These are phyloP conservation scores for Chrysina gloriosa DNA, from an alignment of 2,888 invertebrate species.

Conservation along the genomic window DNA sequence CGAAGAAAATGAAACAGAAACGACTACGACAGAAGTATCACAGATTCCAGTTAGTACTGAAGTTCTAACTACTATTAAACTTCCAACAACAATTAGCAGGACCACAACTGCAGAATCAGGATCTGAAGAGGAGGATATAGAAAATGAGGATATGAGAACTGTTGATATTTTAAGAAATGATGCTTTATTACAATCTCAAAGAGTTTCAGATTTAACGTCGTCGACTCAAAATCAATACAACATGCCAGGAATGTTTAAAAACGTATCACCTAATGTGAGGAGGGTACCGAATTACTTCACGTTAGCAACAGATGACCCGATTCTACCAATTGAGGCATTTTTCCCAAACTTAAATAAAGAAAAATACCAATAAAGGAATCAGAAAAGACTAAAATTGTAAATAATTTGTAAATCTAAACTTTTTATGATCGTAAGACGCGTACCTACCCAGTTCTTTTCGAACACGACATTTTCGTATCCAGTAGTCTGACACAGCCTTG, in stretches of 20 bases:
- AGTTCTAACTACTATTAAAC: conserved; percentile 21
- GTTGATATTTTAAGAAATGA: conserved; percentile 62
- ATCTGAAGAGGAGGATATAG: conserved; percentile 60
- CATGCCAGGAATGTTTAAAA: conserved; percentile 78
- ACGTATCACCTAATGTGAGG: conserved; percentile 72
- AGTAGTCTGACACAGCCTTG: too few relatives aligned
- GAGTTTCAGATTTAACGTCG: conserved; percentile 79
- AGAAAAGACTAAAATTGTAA: neutral
- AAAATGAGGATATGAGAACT: conserved; percentile 60
- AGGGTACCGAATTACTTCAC: conserved; percentile 78
- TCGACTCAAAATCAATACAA: conserved; percentile 79
- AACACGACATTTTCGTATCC: too few relatives aligned
- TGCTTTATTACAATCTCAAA: conserved; percentile 71
- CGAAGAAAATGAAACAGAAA: conserved; percentile 46
- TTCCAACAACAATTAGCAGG: conserved; percentile 21
- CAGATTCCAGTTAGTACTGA: conserved; percentile 22
- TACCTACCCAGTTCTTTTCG: too few relatives aligned
- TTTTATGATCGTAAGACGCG: too few relatives aligned
- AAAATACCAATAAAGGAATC: conserved; percentile 42
- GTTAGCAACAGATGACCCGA: conserved; percentile 82
- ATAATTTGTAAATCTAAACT: too few relatives aligned
- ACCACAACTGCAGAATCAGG: neutral
- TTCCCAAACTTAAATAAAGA: conserved; percentile 75
- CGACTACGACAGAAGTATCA: conserved; percentile 38
- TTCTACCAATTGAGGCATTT: conserved; percentile 83